These are phyloP conservation scores for Pseudochirops cupreus DNA, from an alignment of 2,797 vertebrate genomes.

Conservation along the genomic window DNA sequence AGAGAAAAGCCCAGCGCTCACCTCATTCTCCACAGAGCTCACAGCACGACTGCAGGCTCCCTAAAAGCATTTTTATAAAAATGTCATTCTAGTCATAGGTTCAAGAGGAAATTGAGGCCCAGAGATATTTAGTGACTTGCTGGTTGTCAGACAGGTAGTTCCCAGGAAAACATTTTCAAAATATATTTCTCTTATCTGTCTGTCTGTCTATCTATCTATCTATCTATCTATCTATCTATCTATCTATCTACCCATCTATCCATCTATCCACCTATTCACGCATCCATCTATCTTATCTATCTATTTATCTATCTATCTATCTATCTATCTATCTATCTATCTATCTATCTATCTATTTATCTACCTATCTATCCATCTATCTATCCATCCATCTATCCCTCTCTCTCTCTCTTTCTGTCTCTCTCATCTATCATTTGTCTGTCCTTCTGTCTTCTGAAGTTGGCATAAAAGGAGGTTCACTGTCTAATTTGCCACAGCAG, in stretches of 20 bases:
- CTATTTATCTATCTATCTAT: background rate
- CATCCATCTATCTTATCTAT: no score
- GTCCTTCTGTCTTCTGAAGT: background rate
- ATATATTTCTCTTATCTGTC: background rate
- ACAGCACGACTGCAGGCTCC: background rate
- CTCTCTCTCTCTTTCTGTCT: background rate
- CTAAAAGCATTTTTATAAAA: background rate
- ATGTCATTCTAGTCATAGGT: background rate
- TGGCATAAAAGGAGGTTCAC: background rate
- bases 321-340: background rate
- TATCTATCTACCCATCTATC: background rate
- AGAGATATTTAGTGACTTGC: background rate
- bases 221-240: background rate
- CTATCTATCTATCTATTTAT: no score
- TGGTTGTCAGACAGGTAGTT: background rate
- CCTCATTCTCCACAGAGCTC: background rate
- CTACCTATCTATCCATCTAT: background rate
- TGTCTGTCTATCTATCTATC: no score
- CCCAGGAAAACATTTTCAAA: background rate
- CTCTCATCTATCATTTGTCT: background rate
- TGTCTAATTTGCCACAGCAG: background rate
- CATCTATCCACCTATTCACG: no score
- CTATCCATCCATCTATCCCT: background rate
- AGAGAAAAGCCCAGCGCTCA: background rate
- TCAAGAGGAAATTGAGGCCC: background rate